phyloP scores from a whole-genome alignment of 1,140 invertebrate genomes.

The Bombyx mori region DNA sequence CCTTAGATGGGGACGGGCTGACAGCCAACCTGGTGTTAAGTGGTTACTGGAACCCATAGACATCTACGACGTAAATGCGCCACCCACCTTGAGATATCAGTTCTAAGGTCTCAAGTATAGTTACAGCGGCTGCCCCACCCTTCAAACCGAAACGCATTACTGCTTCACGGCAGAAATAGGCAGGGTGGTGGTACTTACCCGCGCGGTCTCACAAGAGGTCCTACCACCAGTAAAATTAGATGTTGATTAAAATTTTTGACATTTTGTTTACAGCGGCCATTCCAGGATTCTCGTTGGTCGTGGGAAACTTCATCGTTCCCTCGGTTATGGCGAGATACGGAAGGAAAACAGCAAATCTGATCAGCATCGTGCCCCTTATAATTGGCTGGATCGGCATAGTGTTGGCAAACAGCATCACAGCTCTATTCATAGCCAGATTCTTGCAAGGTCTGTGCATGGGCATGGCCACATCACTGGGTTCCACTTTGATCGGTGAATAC shows the following conservation, averaged over 20 bases:
- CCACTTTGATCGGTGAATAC: constrained; percentile 10
- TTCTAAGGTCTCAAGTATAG: too few relatives aligned
- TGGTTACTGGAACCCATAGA: too few relatives aligned
- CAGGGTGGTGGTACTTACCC: too few relatives aligned
- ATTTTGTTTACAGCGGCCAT: constrained; percentile 6
- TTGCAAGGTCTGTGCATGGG: constrained; percentile 12
- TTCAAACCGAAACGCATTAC: too few relatives aligned
- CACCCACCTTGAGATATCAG: too few relatives aligned
- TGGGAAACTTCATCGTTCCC: constrained; percentile 6
- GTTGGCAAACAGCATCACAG: constrained; percentile 5
- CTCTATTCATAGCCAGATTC: constrained; percentile 10
- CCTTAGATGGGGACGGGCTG: too few relatives aligned
- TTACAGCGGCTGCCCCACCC: too few relatives aligned
- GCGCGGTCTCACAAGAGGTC: too few relatives aligned
- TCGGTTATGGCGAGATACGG: constrained; percentile 8
- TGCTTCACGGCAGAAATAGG: too few relatives aligned
- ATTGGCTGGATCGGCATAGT: constrained; percentile 11
- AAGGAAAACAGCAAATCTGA: constrained; percentile 8
- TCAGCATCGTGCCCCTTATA: constrained; percentile 8
- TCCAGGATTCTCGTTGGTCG: constrained; percentile 4
- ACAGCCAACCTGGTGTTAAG: too few relatives aligned
- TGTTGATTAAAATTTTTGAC: neutral
- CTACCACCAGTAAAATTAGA: too few relatives aligned
- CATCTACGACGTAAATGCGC: too few relatives aligned
- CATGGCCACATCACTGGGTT: constrained; percentile 8